Evolutionary conservation across 2,888 invertebrate genomes (phyloP).

Genomic region (Cylindroiulus punctatus): DNA sequence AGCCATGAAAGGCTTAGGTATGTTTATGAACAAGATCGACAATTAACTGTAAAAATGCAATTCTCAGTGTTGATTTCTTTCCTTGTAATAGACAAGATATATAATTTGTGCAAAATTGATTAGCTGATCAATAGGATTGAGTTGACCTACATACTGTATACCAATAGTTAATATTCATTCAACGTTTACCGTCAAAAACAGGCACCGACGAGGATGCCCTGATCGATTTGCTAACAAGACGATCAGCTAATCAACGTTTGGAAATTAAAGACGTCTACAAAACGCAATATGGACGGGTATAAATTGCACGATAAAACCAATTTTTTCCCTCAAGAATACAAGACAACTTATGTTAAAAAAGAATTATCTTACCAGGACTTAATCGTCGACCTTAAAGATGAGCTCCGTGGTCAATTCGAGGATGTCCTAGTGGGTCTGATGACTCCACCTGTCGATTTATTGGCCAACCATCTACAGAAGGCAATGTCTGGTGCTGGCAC

Average conservation of each 20-base stretch:
- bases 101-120: too few relatives aligned
- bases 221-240: slow-evolving; percentile 82
- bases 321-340: background rate
- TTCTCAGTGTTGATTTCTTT: background rate
- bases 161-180: background rate
- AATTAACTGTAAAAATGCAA: background rate
- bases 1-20: slow-evolving; percentile 93
- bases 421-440: slow-evolving; percentile 83
- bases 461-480: slow-evolving; percentile 83
- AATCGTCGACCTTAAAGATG: slow-evolving; percentile 84
- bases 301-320: slow-evolving; percentile 60
- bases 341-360: background rate
- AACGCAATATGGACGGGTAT: slow-evolving; percentile 85
- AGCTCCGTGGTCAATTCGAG: slow-evolving; percentile 88
- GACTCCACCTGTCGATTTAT: slow-evolving; percentile 84
- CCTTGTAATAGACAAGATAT: too few relatives aligned
- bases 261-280: slow-evolving; percentile 85
- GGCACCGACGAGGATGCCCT: slow-evolving; percentile 92
- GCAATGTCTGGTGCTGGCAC: slow-evolving; percentile 87
- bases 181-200: background rate
- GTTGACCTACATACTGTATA: background rate
- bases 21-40: too few relatives aligned
- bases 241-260: slow-evolving; percentile 86
- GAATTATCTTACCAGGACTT: slow-evolving; percentile 71
- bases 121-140: too few relatives aligned